Conservation (phyloP, 2,888 invertebrate species). For the Dugesia japonica region DNA sequence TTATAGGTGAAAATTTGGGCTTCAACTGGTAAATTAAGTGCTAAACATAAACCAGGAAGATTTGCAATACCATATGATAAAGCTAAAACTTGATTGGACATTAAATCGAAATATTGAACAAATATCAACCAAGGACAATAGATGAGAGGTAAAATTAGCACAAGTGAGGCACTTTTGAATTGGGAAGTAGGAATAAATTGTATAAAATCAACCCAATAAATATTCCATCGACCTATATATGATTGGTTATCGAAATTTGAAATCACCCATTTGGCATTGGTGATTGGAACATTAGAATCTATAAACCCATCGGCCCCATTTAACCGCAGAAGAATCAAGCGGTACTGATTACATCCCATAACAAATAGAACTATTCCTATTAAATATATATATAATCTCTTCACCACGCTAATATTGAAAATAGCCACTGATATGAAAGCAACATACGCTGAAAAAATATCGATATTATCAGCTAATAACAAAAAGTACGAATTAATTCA, state of each 20-base stretch:
- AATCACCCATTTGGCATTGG: not conserved
- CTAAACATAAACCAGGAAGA: not conserved
- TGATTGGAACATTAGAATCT: not conserved
- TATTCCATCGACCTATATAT: not conserved
- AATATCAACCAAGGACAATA: conserved; percentile 8
- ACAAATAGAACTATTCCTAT: not conserved
- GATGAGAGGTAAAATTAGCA: not conserved
- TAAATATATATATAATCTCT: not conserved
- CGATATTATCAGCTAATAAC: no score
- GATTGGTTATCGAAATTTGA: not conserved
- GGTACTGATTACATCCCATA: not conserved
- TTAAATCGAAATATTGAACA: conserved; percentile 16
- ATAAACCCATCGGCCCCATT: not conserved
- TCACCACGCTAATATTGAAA: not conserved
- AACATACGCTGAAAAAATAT: not conserved
- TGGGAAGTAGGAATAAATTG: conserved; percentile 16
- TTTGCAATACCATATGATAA: not conserved
- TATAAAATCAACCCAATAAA: conserved; percentile 12
- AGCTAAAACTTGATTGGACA: conserved; percentile 9
- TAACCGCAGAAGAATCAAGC: not conserved
- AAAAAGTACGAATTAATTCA: no score
- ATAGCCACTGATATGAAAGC: conserved; percentile 2
- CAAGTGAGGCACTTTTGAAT: conserved; percentile 20
- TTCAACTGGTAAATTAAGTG: conserved; percentile 7
- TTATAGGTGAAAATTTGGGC: conserved; percentile 4